Base-by-base conservation (phyloP, 2,888 invertebrate genomes). In the Mimachlamys varia region DNA sequence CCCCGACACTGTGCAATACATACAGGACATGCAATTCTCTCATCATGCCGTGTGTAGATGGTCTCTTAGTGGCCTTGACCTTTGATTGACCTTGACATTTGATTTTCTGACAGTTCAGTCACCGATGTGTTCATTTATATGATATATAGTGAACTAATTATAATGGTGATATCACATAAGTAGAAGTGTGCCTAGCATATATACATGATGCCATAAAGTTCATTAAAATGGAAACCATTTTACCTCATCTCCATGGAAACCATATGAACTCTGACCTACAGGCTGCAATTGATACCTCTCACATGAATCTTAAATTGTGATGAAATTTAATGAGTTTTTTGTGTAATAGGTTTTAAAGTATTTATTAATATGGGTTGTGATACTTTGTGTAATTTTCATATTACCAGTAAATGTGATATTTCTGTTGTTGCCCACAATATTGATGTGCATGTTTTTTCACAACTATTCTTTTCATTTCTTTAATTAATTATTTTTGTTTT, bases 1-100 rank as follows among this genome's bases (percentile, higher is more conserved):
- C 44, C 44, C 44, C 7, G 44, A 44, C 44, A 44, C 76, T 76
- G 76, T 76, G 76, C 76, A 76, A 76, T 76, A 76, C 76, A 76
- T 76, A 76, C 76, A 33, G 76, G 76, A 76, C 76, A 76, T 76
- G 76, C 76, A 76, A 76, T 76, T 27, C 0, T 33, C 76, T 76
- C 76, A 76, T 76, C 76, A 76, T 76, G 76, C 76, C 33, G 76
- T 76, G 27, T 76, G 76, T 76, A 76, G 76, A 22, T 76, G 76
- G 27, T 76, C 76, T 12, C 22, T 22, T 12, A 22, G 76, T 76
- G 76, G 76, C 76, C 76, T 76, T 76, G 76, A 76, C 12, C 27
- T 76, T 76, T 33, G 33, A 76, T 15, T 76, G 76, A 76, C 76
- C 22, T 76, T 76, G 76, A 76, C 76, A 3, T 76, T 76, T 33